Conservation (phyloP, 2,797 vertebrate genomes). For the Varecia variegata region DNA sequence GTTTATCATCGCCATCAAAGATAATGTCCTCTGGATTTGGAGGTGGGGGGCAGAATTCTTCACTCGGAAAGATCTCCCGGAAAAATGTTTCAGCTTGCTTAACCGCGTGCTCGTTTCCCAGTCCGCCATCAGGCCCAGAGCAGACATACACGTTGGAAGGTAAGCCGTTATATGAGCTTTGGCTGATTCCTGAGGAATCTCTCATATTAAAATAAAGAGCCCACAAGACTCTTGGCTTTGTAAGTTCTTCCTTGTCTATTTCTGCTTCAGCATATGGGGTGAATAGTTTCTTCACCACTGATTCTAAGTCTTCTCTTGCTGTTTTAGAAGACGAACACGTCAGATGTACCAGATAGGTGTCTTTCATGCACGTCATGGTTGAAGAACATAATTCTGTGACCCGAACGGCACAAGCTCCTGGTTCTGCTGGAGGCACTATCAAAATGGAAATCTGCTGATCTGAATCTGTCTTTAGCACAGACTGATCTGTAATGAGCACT, state of each 20-base stretch:
- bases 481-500: conserved; percentile 86
- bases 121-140: conserved; percentile 88
- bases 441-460: conserved; percentile 92
- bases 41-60: conserved; percentile 95
- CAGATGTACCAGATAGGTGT: conserved; percentile 90
- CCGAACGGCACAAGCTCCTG: conserved; percentile 81
- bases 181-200: conserved; percentile 86
- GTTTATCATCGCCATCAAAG: conserved; percentile 87
- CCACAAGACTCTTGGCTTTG: conserved; percentile 90
- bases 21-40: conserved; percentile 95
- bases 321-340: conserved; percentile 85
- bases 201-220: conserved; percentile 95
- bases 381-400: conserved; percentile 92
- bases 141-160: conserved; percentile 91
- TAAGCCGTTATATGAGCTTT: conserved; percentile 83
- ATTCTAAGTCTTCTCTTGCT: conserved; percentile 88
- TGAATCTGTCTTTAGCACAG: conserved; percentile 82
- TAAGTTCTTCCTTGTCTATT: conserved; percentile 74
- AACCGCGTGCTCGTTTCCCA: conserved; percentile 90
- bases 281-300: conserved; percentile 86
- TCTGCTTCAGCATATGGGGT: conserved; percentile 70
- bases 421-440: conserved; percentile 87
- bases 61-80: conserved; percentile 89
- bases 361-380: conserved; percentile 94
- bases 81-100: conserved; percentile 92